These are phyloP conservation scores for Caenorhabditis japonica DNA, from an alignment of 2,888 invertebrate genomes.

Conservation along the genomic window DNA sequence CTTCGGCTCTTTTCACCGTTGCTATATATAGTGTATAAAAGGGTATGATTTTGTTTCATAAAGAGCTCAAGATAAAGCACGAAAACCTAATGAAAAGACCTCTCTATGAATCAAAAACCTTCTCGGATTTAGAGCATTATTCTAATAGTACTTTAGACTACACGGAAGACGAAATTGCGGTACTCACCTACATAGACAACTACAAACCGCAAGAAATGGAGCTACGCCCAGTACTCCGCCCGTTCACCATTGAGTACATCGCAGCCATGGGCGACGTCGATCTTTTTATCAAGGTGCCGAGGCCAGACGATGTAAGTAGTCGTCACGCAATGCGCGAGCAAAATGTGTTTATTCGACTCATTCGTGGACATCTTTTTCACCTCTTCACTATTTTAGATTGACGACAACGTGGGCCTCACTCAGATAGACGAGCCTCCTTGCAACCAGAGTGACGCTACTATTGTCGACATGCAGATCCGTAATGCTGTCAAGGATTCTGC, in stretches of 20 bases:
- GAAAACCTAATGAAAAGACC: too few relatives aligned
- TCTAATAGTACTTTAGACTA: slow-evolving; percentile 36
- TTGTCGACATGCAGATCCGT: slow-evolving; percentile 90
- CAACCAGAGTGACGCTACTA: slow-evolving; percentile 94
- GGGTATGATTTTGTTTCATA: too few relatives aligned
- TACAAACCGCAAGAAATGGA: slow-evolving; percentile 81
- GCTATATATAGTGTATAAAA: too few relatives aligned
- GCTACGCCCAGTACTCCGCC: slow-evolving; percentile 89
- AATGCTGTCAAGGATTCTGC: slow-evolving; percentile 81
- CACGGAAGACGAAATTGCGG: slow-evolving; percentile 83
- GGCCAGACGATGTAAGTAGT: slow-evolving; percentile 82
- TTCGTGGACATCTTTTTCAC: neutral
- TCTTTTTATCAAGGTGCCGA: slow-evolving; percentile 89
- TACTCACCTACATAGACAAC: slow-evolving; percentile 87
- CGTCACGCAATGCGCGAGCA: slow-evolving; percentile 9
- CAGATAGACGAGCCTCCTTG: slow-evolving; percentile 90
- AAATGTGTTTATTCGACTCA: slow-evolving; percentile 22
- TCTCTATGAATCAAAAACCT: too few relatives aligned
- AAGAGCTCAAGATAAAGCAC: too few relatives aligned
- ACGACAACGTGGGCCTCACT: slow-evolving; percentile 74
- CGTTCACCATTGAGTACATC: slow-evolving; percentile 95
- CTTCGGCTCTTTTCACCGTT: too few relatives aligned
- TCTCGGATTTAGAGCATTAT: too few relatives aligned
- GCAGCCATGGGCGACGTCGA: slow-evolving; percentile 99
- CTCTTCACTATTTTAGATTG: slow-evolving; percentile 60